A percentile compares a stretch with the other conserved stretches of the same genome.
phyloP scores from a whole-genome alignment of 2,888 invertebrate species.

The Diarsia brunnea region DNA sequence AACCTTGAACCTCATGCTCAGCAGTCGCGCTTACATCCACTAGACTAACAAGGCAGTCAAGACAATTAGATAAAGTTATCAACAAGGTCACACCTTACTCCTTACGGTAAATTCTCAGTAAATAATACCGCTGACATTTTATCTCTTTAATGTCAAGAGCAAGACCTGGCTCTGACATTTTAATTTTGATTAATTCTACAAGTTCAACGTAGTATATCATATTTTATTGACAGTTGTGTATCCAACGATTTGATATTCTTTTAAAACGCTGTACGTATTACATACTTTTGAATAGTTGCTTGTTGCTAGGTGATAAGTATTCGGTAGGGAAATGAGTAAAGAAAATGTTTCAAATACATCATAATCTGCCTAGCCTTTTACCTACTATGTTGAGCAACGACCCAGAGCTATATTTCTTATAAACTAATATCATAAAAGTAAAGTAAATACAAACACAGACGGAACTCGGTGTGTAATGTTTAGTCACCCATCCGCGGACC shows the following conservation, averaged over 20 bases:
- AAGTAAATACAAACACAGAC: too few relatives aligned
- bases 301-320: neutral
- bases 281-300: neutral
- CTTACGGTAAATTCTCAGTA: neutral
- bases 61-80: neutral
- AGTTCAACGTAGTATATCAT: constrained; percentile 16
- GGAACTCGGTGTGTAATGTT: neutral
- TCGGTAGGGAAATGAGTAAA: neutral
- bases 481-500: neutral
- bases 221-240: constrained; percentile 29
- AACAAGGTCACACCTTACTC: neutral
- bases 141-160: constrained; percentile 30
- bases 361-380: neutral
- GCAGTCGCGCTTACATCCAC: too few relatives aligned
- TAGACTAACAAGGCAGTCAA: too few relatives aligned
- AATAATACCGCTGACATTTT: constrained; percentile 27
- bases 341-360: too few relatives aligned
- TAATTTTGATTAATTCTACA: constrained; percentile 15
- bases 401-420: too few relatives aligned
- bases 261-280: neutral
- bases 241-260: constrained; percentile 8
- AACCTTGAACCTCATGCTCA: too few relatives aligned
- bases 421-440: too few relatives aligned
- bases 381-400: too few relatives aligned
- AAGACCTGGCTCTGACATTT: constrained; percentile 25